phyloP scores from a whole-genome alignment of 2,888 invertebrate genomes.

The Drosophila mimetica region DNA sequence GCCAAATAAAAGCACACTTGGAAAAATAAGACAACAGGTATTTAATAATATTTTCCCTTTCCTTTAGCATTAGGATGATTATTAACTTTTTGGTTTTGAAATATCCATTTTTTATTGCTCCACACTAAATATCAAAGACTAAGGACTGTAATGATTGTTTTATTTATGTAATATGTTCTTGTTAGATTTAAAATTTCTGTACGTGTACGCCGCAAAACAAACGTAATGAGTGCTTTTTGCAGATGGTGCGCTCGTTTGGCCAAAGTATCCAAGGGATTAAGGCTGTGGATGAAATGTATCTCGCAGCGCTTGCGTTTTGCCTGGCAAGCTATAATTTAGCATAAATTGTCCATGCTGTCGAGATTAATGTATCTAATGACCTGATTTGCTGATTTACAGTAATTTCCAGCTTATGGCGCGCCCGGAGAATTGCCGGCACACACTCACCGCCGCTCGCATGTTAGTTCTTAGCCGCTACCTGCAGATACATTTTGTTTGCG shows the following conservation, averaged over 20 bases:
- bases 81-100: too few relatives aligned
- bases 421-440: conserved; percentile 34
- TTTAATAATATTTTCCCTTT: background rate
- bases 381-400: conserved; percentile 80
- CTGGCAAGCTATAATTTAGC: conserved; percentile 74
- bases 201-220: conserved; percentile 12
- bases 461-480: conserved; percentile 49
- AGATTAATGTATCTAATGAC: conserved; percentile 82
- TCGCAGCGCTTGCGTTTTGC: conserved; percentile 48
- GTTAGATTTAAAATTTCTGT: background rate
- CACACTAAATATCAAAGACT: too few relatives aligned
- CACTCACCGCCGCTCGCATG: conserved; percentile 26
- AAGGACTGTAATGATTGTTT: background rate
- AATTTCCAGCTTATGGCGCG: conserved; percentile 71
- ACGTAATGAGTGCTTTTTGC: conserved; percentile 21
- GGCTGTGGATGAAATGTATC: conserved; percentile 47
- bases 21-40: background rate
- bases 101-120: too few relatives aligned
- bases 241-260: conserved; percentile 38
- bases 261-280: conserved; percentile 60
- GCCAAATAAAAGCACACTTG: conserved; percentile 15
- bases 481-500: conserved; percentile 61
- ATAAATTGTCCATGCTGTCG: conserved; percentile 78
- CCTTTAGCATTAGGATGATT: too few relatives aligned
- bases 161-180: background rate